Base-by-base conservation (phyloP, 2,113 vertebrate genomes). In the Seriola dumerili region DNA sequence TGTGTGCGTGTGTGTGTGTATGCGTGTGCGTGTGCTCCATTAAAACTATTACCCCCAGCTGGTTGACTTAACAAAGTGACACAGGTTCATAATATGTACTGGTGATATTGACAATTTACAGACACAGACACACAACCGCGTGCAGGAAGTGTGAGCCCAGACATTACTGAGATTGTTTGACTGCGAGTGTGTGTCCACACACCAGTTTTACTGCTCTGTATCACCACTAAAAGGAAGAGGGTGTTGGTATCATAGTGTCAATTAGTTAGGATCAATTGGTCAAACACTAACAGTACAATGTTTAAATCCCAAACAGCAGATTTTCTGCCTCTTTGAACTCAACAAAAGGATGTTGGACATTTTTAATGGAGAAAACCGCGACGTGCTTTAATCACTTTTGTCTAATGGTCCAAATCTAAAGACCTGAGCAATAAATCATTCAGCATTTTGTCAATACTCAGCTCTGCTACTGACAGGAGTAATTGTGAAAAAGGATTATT, bases 11-110 rank as follows among this genome's bases (percentile, higher is more conserved):
- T 72, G 54, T 36, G 9, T 57, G 48, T 50, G 48, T 17, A 19
- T 8, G 7, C 2, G 2, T 19, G 3, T 29, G 63, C n/a, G 66
- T 32, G 34, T 2, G 25, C 44, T 69, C 76, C 83, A 80, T 85
- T 85, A 83, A 76, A 83, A 54, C 40, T 3, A 64, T 79, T 59
- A 76, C 75, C 67, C 44, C 1, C 0, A 17, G 48, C 69, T 17
- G 46, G 40, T 5, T 74, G 72, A 54, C 67, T 84, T 74, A 75
- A 72, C 78, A 48, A n/a, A 8, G 25, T 46, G 29, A 76, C 48
- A 70, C 76, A 73, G 78, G 77, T 66, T 73, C 67, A 72, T 50
- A 78, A 80, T 5, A 42, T 70, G 62, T 50, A 34, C 46, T 54
- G 48, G 61, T 5, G 42, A 48, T 58, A 29, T n/a, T n/a, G 68